Evolutionary conservation across 2,113 vertebrate species (phyloP).

Genomic region (Motacilla tschutschensis): DNA sequence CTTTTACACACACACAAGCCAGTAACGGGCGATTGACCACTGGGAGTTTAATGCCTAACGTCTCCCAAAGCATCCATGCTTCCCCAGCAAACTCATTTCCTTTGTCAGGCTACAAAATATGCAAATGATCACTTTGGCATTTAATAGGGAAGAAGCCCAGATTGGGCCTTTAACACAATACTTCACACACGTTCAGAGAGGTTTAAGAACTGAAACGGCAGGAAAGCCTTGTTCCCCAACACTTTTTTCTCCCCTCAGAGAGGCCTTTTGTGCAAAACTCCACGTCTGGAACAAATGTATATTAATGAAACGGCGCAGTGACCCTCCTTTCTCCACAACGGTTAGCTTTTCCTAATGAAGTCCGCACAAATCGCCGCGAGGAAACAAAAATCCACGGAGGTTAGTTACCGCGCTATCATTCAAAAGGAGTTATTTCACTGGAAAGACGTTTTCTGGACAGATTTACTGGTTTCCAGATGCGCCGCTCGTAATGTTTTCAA

Average conservation of each 20-base stretch:
- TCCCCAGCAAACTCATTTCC: constrained; percentile 71
- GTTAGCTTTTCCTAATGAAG: constrained; percentile 58
- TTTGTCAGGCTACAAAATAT: constrained; percentile 75
- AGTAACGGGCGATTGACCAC: constrained; percentile 54
- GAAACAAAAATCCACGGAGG: constrained; percentile 39
- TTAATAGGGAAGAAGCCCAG: constrained; percentile 59
- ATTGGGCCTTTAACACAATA: constrained; percentile 53
- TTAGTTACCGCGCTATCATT: constrained; percentile 32
- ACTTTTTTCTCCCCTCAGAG: constrained; percentile 48
- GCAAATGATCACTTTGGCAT: constrained; percentile 72
- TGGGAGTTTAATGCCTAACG: constrained; percentile 65
- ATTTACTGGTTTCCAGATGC: constrained; percentile 65
- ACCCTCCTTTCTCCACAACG: constrained; percentile 29
- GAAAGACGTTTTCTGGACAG: constrained; percentile 52
- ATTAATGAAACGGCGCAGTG: constrained; percentile 45
- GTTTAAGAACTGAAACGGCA: constrained; percentile 48
- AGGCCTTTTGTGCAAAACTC: constrained; percentile 59
- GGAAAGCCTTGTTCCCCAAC: constrained; percentile 53
- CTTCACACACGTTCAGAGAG: constrained; percentile 39
- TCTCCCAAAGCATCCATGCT: constrained; percentile 72
- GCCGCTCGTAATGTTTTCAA: constrained; percentile 60
- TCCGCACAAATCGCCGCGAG: background rate
- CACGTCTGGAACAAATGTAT: constrained; percentile 53
- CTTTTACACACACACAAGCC: constrained; percentile 26
- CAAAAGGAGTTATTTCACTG: constrained; percentile 43